These are phyloP conservation scores for Cepaea hortensis DNA, from an alignment of 2,888 invertebrate species.

Conservation along the genomic window DNA sequence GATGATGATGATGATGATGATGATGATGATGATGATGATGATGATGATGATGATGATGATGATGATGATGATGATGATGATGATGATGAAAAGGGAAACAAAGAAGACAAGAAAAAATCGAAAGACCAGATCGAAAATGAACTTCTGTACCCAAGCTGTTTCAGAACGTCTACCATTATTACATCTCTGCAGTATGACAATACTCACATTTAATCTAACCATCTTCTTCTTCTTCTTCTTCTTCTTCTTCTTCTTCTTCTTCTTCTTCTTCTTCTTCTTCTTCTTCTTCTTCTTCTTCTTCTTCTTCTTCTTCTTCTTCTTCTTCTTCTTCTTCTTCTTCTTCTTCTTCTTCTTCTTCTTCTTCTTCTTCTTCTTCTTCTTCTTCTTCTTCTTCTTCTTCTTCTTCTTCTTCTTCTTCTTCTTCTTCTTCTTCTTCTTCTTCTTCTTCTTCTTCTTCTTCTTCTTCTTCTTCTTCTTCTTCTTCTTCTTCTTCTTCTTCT, in stretches of 20 bases:
- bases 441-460: background rate
- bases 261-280: constrained; percentile 20
- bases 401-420: constrained; percentile 5
- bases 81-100: no score
- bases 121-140: no score
- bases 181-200: background rate
- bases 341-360: constrained; percentile 5
- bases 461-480: background rate
- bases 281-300: constrained; percentile 15
- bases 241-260: constrained; percentile 23
- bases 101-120: no score
- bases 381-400: background rate
- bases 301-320: background rate
- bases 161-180: background rate
- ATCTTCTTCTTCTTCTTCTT: background rate
- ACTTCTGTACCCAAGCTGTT: background rate
- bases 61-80: no score
- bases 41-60: no score
- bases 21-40: no score
- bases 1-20: no score
- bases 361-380: background rate
- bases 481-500: background rate
- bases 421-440: background rate
- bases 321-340: background rate
- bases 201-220: no score